phyloP scores from a whole-genome alignment of 2,113 vertebrate species.

The Vanacampus margaritifer region DNA sequence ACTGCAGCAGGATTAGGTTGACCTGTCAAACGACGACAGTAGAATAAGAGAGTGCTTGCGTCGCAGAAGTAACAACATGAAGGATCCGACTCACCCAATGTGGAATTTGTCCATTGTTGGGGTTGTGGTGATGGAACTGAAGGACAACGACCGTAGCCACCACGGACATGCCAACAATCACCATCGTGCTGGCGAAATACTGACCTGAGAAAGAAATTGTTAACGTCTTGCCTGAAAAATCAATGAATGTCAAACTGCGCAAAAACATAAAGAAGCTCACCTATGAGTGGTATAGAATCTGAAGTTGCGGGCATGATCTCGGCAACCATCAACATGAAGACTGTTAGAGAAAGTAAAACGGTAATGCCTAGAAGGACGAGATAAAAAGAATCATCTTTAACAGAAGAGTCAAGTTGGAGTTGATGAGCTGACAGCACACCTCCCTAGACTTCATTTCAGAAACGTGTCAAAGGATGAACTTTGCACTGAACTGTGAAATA shows the following conservation, averaged over 20 bases:
- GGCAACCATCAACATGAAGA: slow-evolving; percentile 72
- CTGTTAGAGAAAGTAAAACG: slow-evolving; percentile 67
- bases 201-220: slow-evolving; percentile 65
- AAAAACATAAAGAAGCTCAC: slow-evolving; percentile 28
- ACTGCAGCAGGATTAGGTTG: slow-evolving; percentile 75
- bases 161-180: slow-evolving; percentile 80
- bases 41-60: neutral
- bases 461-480: neutral
- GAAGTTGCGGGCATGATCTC: slow-evolving; percentile 72
- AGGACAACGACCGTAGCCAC: slow-evolving; percentile 79
- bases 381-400: neutral
- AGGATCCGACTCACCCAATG: slow-evolving; percentile 67
- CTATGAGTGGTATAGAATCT: slow-evolving; percentile 67
- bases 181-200: slow-evolving; percentile 81
- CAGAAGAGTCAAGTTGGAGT: slow-evolving; percentile 6
- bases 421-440: neutral
- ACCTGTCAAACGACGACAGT: slow-evolving; percentile 51
- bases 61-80: neutral
- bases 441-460: neutral
- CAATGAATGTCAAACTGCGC: neutral
- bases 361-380: slow-evolving; percentile 62
- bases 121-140: slow-evolving; percentile 78
- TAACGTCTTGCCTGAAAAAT: neutral
- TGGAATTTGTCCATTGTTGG: slow-evolving; percentile 72
- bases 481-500: neutral